Percentiles rank a stretch among this genome's conserved stretches.
phyloP scores from a whole-genome alignment of 1,140 invertebrate species.

The Zaprionus inermis region DNA sequence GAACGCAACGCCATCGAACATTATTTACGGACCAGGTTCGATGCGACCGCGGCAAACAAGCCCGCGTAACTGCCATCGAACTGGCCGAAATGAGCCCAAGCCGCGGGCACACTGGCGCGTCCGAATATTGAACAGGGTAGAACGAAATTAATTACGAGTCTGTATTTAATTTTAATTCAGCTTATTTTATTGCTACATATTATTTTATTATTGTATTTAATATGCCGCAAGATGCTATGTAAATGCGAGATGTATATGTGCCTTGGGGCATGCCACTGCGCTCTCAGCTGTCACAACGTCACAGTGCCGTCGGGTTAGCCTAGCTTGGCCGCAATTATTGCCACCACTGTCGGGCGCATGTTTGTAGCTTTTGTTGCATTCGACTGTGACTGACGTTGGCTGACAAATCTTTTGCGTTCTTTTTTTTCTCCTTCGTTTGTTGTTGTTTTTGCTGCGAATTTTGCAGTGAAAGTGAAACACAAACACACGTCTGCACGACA shows the following conservation, averaged over 20 bases:
- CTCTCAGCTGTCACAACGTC: too few relatives aligned
- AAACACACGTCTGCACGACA: conserved; percentile 16
- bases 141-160: too few relatives aligned
- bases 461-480: conserved; percentile 61
- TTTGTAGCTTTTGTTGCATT: conserved; percentile 23
- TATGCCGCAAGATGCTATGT: background rate
- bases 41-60: background rate
- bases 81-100: too few relatives aligned
- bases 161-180: too few relatives aligned
- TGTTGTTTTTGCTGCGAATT: conserved; percentile 34
- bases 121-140: conserved; percentile 29
- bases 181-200: background rate
- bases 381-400: conserved; percentile 26
- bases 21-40: conserved; percentile 9
- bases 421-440: conserved; percentile 2
- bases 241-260: too few relatives aligned
- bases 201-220: background rate
- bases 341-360: conserved; percentile 10
- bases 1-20: conserved; percentile 1
- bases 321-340: background rate
- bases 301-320: background rate
- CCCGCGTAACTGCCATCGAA: background rate
- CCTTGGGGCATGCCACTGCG: background rate
- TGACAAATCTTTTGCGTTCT: conserved; percentile 19
- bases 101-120: conserved; percentile 28